Evolutionary conservation across 2,113 vertebrate genomes (phyloP).

Genomic region (Centrocercus urophasianus): DNA sequence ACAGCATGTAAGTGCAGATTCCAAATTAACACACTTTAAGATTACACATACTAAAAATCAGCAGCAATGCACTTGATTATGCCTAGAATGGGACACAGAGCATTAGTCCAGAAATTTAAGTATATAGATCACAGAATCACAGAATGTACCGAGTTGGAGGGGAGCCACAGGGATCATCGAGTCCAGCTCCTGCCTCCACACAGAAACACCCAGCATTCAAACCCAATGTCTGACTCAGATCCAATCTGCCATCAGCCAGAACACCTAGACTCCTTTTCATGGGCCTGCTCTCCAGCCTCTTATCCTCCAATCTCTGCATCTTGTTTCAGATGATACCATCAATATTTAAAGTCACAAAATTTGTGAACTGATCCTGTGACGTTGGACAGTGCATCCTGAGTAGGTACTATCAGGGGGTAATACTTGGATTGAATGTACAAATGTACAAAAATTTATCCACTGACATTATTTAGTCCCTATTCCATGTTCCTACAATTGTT

Average conservation of each 20-base stretch:
- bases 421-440: not conserved
- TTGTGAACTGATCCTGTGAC: not conserved
- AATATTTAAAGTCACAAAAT: not conserved
- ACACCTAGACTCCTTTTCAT: no score
- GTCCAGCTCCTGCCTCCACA: no score
- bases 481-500: not conserved
- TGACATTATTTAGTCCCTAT: not conserved
- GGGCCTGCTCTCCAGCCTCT: no score
- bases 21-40: not conserved
- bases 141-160: no score
- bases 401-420: not conserved
- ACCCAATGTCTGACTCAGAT: no score
- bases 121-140: not conserved
- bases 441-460: not conserved
- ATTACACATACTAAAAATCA: not conserved
- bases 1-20: not conserved
- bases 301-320: no score
- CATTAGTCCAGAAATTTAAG: not conserved
- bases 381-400: not conserved
- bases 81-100: not conserved
- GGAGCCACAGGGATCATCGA: no score
- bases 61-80: not conserved
- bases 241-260: no score
- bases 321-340: not conserved
- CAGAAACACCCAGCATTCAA: no score